Evolutionary conservation across 1,140 invertebrate species (phyloP).

Genomic region (Eumeta japonica): DNA sequence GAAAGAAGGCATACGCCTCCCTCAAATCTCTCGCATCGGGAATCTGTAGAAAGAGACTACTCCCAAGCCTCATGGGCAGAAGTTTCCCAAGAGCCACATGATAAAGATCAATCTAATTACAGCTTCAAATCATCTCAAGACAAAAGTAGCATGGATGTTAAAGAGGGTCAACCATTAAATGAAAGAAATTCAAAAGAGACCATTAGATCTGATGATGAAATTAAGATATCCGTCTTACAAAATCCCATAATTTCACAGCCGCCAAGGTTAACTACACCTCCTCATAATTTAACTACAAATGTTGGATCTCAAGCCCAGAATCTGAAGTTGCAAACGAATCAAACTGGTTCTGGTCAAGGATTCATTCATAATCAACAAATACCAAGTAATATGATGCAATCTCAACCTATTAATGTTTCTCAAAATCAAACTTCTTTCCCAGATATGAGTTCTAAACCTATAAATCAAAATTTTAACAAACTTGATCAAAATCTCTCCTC

Average conservation of each 20-base stretch:
- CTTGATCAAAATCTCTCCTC: conserved; percentile 19
- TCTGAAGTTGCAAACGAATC: conserved; percentile 25
- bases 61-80: conserved; percentile 47
- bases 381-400: neutral
- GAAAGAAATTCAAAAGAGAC: conserved; percentile 20
- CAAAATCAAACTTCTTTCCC: conserved; percentile 17
- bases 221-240: conserved; percentile 11
- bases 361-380: conserved; percentile 24
- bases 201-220: conserved; percentile 18
- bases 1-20: conserved; percentile 30
- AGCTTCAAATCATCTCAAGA: conserved; percentile 2
- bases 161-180: too few species aligned
- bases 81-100: conserved; percentile 25
- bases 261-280: conserved; percentile 18
- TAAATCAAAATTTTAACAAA: conserved; percentile 16
- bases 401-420: conserved; percentile 8
- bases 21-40: conserved; percentile 22
- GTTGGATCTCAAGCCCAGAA: conserved; percentile 20
- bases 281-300: conserved; percentile 14
- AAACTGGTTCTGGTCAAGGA: conserved; percentile 18
- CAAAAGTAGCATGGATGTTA: conserved; percentile 7
- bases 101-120: conserved; percentile 20
- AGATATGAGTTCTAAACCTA: conserved; percentile 22
- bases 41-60: conserved; percentile 43
- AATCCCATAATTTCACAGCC: conserved; percentile 8